Conservation (phyloP, 2,113 vertebrate species). For the Pygathrix nemaeus region DNA sequence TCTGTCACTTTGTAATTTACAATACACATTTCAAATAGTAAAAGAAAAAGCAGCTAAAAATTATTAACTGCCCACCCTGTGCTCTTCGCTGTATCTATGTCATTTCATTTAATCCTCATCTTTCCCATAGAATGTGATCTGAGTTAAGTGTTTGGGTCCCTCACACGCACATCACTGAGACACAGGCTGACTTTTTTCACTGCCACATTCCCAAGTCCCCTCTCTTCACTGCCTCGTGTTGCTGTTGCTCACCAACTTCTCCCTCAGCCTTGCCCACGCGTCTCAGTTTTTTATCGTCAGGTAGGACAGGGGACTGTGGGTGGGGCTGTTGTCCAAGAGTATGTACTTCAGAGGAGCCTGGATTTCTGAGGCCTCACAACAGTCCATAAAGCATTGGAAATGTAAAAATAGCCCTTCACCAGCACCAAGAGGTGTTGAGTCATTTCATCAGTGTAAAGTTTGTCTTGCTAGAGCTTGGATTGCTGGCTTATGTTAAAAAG, state of each 20-base stretch:
- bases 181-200: conserved; percentile 91
- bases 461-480: conserved; percentile 85
- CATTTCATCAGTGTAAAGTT: conserved; percentile 87
- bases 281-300: conserved; percentile 92
- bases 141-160: conserved; percentile 87
- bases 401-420: conserved; percentile 91
- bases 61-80: neutral
- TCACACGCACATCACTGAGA: conserved; percentile 88
- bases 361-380: conserved; percentile 89
- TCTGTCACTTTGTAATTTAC: neutral
- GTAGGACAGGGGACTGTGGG: conserved; percentile 84
- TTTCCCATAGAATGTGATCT: conserved; percentile 91
- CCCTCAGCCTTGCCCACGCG: conserved; percentile 87
- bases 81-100: neutral
- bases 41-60: neutral
- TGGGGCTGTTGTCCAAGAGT: conserved; percentile 83
- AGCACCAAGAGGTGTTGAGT: conserved; percentile 89
- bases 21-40: neutral
- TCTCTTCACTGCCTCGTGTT: conserved; percentile 85
- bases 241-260: conserved; percentile 77
- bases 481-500: conserved; percentile 92
- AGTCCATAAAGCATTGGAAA: conserved; percentile 89
- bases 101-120: conserved; percentile 38
- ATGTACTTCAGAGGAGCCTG: conserved; percentile 90
- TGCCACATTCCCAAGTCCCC: conserved; percentile 86